Evolutionary conservation across 2,888 invertebrate genomes (phyloP).

Genomic region (Prenolepis imparis): DNA sequence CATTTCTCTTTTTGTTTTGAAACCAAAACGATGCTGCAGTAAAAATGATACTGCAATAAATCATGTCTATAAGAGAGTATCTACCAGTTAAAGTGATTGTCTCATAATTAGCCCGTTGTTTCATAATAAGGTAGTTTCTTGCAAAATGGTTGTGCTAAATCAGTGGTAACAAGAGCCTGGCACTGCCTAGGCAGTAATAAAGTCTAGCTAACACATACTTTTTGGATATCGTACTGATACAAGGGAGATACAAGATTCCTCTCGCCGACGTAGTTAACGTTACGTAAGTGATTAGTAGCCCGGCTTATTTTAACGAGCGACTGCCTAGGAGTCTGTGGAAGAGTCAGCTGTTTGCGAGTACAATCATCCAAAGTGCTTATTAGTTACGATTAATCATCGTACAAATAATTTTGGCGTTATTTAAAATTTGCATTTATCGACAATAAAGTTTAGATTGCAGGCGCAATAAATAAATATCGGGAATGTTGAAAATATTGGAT

Average conservation of each 20-base stretch:
- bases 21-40: slow-evolving; percentile 8
- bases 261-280: slow-evolving; percentile 58
- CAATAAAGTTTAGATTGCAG: slow-evolving; percentile 12
- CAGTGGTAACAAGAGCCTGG: slow-evolving; percentile 74
- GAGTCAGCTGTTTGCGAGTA: neutral
- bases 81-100: slow-evolving; percentile 64
- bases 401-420: slow-evolving; percentile 24
- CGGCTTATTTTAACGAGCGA: neutral
- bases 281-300: slow-evolving; percentile 41
- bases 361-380: neutral
- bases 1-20: neutral
- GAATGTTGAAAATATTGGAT: slow-evolving; percentile 38
- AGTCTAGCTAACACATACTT: slow-evolving; percentile 65
- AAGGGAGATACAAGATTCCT: slow-evolving; percentile 69
- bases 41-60: slow-evolving; percentile 2
- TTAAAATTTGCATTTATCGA: slow-evolving; percentile 23
- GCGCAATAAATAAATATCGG: slow-evolving; percentile 27
- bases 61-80: slow-evolving; percentile 19
- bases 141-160: slow-evolving; percentile 70
- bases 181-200: slow-evolving; percentile 68
- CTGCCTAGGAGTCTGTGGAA: slow-evolving; percentile 4
- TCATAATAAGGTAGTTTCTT: slow-evolving; percentile 62
- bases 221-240: slow-evolving; percentile 71
- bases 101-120: slow-evolving; percentile 70
- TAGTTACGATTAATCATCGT: neutral